Base-by-base conservation (phyloP, 2,797 vertebrate genomes). In the Gadopsis bispinosus region DNA sequence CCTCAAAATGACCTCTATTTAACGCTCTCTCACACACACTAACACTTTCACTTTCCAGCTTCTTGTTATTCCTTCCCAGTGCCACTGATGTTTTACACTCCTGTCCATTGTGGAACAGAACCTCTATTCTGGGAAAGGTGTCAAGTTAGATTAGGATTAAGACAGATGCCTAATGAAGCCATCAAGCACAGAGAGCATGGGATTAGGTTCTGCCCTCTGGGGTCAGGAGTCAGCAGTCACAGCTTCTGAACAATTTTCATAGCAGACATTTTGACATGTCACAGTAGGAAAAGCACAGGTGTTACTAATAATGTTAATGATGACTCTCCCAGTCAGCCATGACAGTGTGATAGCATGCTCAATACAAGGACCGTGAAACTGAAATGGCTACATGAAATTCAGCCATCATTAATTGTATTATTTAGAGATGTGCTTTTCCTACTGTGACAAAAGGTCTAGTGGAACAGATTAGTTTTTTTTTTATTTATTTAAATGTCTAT, bases 111-210 rank as follows among this genome's bases (percentile, higher is more conserved):
- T 81, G 50, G 43, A 82, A 6, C 47, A 53, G 62, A 85, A 60
- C 62, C 85, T 85, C 81, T 90, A 85, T 92, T 94, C 91, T 88
- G 80, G 85, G 87, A 90, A 87, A 81, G 56, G 75, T 87, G 88
- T 92, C 83, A 75, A 79, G 3, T 83, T 78, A 79, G 86, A 95
- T 94, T 91, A 94, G 92, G 94, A 91, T 95, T 95, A 93, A 80
- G 63, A 43, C 55, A 41, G 69, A 77, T 47, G 61, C 74, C 77
- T 92, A 89, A 92, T 89, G 74, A 83, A 84, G 76, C 74, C 61
- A 58, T 89, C 77, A 79, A 51, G 62, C 65, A 77, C 67, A 51
- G 68, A 83, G 71, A 83, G 80, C 35, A 5, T 63, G 50, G 83
- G 89, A 90, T 94, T 90, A 87, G 59, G 61, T 69, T 80, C 43